These are phyloP conservation scores for Vespertilio murinus DNA, from an alignment of 2,797 vertebrate species.

Conservation along the genomic window DNA sequence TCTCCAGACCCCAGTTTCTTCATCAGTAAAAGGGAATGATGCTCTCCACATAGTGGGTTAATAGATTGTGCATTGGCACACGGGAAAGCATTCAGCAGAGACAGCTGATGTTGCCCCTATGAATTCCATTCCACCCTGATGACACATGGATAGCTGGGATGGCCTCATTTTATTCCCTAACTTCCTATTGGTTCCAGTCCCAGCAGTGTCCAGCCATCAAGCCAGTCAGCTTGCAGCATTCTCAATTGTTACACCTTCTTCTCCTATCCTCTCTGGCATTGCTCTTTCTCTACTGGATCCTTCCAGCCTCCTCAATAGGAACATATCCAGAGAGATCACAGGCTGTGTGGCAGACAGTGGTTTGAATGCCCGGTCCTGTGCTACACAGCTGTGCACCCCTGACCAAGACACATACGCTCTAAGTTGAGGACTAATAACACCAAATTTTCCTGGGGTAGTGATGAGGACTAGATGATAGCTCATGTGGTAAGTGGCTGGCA, in stretches of 20 bases:
- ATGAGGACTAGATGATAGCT: neutral
- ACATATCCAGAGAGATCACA: neutral
- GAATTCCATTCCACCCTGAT: too few relatives aligned
- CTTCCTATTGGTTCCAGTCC: neutral
- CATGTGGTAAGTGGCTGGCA: neutral
- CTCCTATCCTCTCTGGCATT: neutral
- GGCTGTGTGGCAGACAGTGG: neutral
- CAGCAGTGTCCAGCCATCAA: neutral
- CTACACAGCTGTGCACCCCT: neutral
- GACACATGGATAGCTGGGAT: fast-evolving
- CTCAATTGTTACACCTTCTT: neutral
- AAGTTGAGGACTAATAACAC: neutral
- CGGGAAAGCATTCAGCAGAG: neutral
- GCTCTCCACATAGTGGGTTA: neutral
- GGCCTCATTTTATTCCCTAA: neutral
- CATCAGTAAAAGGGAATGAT: neutral
- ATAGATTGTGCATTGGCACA: neutral
- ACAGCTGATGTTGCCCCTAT: neutral
- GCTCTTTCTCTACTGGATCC: neutral
- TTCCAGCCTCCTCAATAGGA: neutral
- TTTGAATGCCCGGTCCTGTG: neutral
- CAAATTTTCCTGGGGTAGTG: neutral
- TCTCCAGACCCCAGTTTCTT: neutral
- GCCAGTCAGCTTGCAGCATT: neutral
- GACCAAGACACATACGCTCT: neutral